Evolutionary conservation across 2,888 invertebrate species (phyloP), one percentile per base, ranked within the genome.

Genomic region (Nemoura dubitans): DNA sequence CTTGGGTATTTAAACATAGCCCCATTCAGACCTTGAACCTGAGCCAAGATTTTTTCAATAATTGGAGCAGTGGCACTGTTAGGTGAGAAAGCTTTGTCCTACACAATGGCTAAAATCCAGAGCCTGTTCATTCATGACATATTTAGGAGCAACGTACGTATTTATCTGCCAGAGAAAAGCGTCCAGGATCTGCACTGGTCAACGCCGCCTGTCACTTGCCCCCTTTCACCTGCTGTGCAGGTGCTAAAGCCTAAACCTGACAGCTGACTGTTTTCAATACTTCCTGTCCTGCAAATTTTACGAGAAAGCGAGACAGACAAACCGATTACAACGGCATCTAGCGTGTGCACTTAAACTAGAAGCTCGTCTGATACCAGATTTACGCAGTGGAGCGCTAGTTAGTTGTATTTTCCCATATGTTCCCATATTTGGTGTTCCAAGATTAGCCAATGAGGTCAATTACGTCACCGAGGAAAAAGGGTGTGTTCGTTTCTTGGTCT

Each of bases 381-480:
- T 14, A 59, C 21, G 14, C 59, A 1, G 21, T 7, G 14, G 10
- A 59, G 59, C 59, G 59, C 59, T 59, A 59, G 59, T 21, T 59
- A 59, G 59, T 21, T 59, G 59, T 59, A 36, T 59, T 21, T 21
- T 59, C 59, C 59, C 59, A 59, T 59, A 59, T 59, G 59, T 59
- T 59, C 59, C 84, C 84, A 84, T 84, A 84, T 84, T 76, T 84
- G 84, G 84, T 84, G 59, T 30, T 81, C 30, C 30, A 81, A 81
- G 28, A 28, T 27, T 16, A 43, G 29, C 21, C 26, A 84, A 27
- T 7, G 59, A 59, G 83, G 83, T 43, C 42, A 59, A 84, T 76
- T 84, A 84, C 84, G 84, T 84, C 84, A 84, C 59, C 21, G 27
- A 28, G n/a, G 30, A 21, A 26, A 76, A 84, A 59, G 84, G 76